These are phyloP conservation scores for Campoplex nolae DNA, from an alignment of 2,888 invertebrate species.

Conservation along the genomic window DNA sequence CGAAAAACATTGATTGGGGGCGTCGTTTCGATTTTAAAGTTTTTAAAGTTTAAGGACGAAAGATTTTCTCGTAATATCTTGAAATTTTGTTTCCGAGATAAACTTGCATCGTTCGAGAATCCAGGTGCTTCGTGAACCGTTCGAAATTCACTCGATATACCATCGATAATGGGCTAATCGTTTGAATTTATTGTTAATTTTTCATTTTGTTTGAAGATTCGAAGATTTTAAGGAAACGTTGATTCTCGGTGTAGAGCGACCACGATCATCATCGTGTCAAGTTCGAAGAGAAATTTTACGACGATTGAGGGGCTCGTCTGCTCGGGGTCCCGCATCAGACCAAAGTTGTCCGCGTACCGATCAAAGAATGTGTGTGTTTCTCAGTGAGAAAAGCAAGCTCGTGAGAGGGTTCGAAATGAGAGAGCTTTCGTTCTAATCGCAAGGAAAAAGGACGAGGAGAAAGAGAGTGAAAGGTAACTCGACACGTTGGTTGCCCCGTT, in stretches of 20 bases:
- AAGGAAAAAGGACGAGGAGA: constrained; percentile 30
- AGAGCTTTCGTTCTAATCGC: constrained; percentile 49
- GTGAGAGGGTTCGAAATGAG: constrained; percentile 9
- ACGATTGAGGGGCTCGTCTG: neutral
- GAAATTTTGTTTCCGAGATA: neutral
- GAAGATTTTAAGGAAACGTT: no score
- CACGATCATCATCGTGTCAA: neutral
- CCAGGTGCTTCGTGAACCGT: neutral
- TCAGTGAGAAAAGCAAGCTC: constrained; percentile 18
- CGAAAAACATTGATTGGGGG: neutral
- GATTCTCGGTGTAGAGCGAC: neutral
- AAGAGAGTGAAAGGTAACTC: constrained; percentile 46
- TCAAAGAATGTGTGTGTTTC: constrained; percentile 12
- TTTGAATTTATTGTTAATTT: neutral
- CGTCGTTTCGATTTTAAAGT: neutral
- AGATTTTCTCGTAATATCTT: neutral
- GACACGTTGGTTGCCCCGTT: constrained; percentile 62
- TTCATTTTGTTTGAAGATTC: no score
- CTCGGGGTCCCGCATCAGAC: neutral
- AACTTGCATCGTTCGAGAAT: neutral
- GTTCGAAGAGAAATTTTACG: neutral
- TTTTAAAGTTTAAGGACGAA: neutral
- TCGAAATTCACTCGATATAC: neutral
- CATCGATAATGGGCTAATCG: neutral
- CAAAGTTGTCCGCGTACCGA: neutral